Conservation (phyloP, 2,113 vertebrate species). For the Synchiropus splendidus region DNA sequence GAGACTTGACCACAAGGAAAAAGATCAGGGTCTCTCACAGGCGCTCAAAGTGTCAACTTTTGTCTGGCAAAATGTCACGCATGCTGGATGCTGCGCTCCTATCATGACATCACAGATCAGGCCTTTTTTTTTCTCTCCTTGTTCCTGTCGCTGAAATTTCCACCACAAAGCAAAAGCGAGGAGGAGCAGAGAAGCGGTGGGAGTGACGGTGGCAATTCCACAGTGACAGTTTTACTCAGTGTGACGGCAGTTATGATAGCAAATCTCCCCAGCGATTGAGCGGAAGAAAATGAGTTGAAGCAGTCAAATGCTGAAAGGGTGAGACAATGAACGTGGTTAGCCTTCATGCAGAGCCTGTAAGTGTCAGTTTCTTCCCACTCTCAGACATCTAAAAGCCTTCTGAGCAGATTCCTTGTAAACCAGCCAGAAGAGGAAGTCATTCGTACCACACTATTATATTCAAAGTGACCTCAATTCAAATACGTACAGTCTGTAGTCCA, state of each 20-base stretch:
- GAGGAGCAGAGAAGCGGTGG: slow-evolving; percentile 12
- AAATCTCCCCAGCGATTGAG: slow-evolving; percentile 11
- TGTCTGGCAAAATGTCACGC: slow-evolving; percentile 35
- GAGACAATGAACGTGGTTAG: slow-evolving; percentile 11
- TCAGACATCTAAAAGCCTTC: slow-evolving; percentile 44
- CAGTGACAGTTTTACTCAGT: slow-evolving; percentile 19
- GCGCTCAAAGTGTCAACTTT: slow-evolving; percentile 15
- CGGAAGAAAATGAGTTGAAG: slow-evolving; percentile 20
- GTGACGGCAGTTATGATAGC: slow-evolving; percentile 18
- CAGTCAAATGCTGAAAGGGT: slow-evolving; percentile 3
- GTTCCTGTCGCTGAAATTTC: background rate
- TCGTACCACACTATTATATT: no score
- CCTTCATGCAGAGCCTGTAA: slow-evolving; percentile 23
- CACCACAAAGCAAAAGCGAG: background rate
- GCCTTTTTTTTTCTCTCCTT: slow-evolving; percentile 6
- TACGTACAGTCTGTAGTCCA: no score
- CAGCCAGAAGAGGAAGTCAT: background rate
- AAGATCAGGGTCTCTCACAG: slow-evolving; percentile 13
- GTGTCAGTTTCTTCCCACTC: slow-evolving; percentile 27
- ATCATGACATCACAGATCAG: slow-evolving; percentile 7
- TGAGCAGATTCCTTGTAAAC: slow-evolving; percentile 21
- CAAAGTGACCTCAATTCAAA: no score
- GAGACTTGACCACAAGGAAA: slow-evolving; percentile 17
- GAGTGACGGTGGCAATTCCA: slow-evolving; percentile 6
- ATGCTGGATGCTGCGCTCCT: background rate